These are phyloP conservation scores for Falco naumanni DNA, from an alignment of 2,797 vertebrate species.

Conservation along the genomic window DNA sequence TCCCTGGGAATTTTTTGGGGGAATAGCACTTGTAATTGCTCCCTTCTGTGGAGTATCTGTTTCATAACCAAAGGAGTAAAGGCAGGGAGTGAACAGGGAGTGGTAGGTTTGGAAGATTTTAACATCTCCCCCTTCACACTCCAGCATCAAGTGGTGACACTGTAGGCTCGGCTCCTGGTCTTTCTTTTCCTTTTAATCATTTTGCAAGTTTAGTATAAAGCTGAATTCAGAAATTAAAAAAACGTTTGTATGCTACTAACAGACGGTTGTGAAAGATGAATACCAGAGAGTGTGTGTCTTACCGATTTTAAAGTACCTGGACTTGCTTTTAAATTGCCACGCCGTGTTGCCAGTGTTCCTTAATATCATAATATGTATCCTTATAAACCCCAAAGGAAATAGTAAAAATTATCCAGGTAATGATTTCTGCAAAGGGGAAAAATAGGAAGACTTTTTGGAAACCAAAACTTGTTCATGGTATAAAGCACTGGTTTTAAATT, in stretches of 20 bases:
- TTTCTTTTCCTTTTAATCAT: not conserved
- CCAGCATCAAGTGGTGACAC: no score
- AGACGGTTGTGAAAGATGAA: not conserved
- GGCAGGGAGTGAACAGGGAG: not conserved
- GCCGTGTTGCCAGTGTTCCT: not conserved
- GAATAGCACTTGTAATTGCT: not conserved
- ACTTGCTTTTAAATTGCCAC: conserved; percentile 11
- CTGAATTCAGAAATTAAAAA: not conserved
- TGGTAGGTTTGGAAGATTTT: not conserved
- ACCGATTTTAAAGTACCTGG: not conserved
- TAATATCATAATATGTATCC: not conserved
- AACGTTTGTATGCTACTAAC: not conserved
- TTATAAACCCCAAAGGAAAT: not conserved
- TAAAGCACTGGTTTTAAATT: not conserved
- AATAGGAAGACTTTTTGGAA: not conserved
- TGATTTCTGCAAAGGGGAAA: conserved; percentile 21
- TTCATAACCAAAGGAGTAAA: not conserved
- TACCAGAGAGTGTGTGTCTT: not conserved
- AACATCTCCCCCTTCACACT: not conserved
- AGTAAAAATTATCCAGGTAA: not conserved
- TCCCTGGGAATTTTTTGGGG: not conserved
- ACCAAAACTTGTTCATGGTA: not conserved
- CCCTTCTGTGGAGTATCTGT: not conserved
- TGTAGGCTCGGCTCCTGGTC: not conserved
- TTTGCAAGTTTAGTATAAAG: not conserved